Base-by-base conservation (phyloP, 2,113 vertebrate genomes). In the Alexandromys fortis region DNA sequence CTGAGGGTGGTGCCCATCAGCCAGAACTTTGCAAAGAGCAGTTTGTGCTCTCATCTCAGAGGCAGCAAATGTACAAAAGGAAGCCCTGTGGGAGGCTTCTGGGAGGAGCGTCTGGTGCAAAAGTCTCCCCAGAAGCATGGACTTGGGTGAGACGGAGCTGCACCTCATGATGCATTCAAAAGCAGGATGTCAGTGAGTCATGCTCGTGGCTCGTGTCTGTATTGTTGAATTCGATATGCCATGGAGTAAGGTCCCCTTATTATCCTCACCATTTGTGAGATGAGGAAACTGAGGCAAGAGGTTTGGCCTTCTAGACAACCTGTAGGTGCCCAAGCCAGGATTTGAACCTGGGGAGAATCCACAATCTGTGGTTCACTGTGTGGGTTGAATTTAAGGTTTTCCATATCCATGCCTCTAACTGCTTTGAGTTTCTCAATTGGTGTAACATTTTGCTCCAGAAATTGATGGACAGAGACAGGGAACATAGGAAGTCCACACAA, bases 171-270 rank as follows among this genome's bases (percentile, higher is more conserved):
- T 2, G 17, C 10, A 38, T n/a, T n/a, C 7, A 16, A 0, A 2
- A 24, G 0, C n/a, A 9, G 30, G 0, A 0, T 1, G 12, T 4
- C 73, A 1, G 5, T 0, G 90, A 76, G 47, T 30, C 42, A 3
- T 1, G 1, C 2, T 45, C 6, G 14, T 5, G 7, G 35, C 19
- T 47, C 9, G 4, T 2, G 8, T 38, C 22, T 33, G 30, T 17
- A 47, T 63, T 26, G 38, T 45, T n/a, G 52, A 47, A 63, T 72
- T 52, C 33, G 7, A 8, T 42, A 26, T 10, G 10, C 30, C 52
- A 21, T 17, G 55, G 49, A 8, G 28, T 81, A 47, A 17, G 38
- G 86, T 10, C 9, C 7, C 58, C 24, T 58, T 22, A 28, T 26
- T 17, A 45, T 35, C 7, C 38, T n/a, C 24, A 45, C 38, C 6